Percentiles rank a stretch among this genome's conserved stretches.
These are phyloP conservation scores for Halictus ligatus DNA, from an alignment of 2,888 invertebrate genomes.

Conservation along the genomic window DNA sequence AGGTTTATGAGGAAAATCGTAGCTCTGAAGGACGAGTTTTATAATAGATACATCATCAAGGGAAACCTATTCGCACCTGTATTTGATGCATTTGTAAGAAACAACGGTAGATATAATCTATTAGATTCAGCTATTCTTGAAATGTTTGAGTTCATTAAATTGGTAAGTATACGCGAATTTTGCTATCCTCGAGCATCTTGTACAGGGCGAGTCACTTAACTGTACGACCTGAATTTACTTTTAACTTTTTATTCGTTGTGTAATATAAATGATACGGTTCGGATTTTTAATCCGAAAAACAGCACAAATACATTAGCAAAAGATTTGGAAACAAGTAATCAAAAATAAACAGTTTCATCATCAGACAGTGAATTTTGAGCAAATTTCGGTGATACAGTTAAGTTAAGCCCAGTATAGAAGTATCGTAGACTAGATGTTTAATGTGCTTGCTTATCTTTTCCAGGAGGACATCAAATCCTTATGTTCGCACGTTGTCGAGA, in stretches of 20 bases:
- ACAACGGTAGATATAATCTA: slow-evolving; percentile 99
- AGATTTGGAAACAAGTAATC: too few relatives aligned
- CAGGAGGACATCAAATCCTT: slow-evolving; percentile 95
- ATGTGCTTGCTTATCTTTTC: slow-evolving; percentile 55
- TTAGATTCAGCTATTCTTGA: slow-evolving; percentile 99
- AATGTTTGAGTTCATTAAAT: slow-evolving; percentile 99
- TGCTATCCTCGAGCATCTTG: background rate
- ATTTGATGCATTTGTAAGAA: slow-evolving; percentile 97
- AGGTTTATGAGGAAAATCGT: slow-evolving; percentile 99
- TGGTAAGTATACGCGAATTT: slow-evolving; percentile 84
- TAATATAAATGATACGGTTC: too few relatives aligned
- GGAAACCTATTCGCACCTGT: slow-evolving; percentile 98
- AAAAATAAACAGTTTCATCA: too few relatives aligned
- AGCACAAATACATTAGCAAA: too few relatives aligned
- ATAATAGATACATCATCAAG: slow-evolving; percentile 97
- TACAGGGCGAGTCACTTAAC: background rate
- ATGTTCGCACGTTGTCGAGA: slow-evolving; percentile 97
- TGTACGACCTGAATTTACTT: too few relatives aligned
- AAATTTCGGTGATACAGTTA: too few relatives aligned
- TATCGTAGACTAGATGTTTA: background rate
- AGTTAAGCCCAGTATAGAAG: background rate
- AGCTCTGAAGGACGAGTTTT: slow-evolving; percentile 99
- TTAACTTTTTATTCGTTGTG: too few relatives aligned
- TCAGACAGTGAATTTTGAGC: too few relatives aligned
- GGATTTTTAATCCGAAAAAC: too few relatives aligned